These are phyloP conservation scores for Pangasianodon gigas DNA, from an alignment of 2,113 vertebrate genomes.

Conservation along the genomic window DNA sequence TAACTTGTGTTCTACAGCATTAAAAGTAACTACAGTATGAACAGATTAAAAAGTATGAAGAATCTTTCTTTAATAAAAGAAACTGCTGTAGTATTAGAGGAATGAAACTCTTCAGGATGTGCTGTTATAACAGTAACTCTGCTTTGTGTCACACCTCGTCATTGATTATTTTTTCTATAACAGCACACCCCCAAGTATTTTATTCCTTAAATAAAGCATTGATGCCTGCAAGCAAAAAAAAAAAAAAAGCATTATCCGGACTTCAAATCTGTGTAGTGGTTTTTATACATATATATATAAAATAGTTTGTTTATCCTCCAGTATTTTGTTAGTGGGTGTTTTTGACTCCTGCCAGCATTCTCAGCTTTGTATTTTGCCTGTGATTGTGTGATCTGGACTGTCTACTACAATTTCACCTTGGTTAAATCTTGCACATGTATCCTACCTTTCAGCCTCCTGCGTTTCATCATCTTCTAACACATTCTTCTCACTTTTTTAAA, in stretches of 20 bases:
- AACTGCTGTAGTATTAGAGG: not conserved
- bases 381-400: slow-evolving; percentile 19
- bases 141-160: not conserved
- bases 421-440: slow-evolving; percentile 18
- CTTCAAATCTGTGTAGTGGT: not conserved
- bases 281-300: not conserved
- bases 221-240: not conserved
- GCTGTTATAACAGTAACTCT: not conserved
- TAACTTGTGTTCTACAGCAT: not conserved
- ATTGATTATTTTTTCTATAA: not conserved
- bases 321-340: slow-evolving; percentile 18
- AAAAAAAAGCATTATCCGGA: not conserved
- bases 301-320: slow-evolving; percentile 1
- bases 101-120: not conserved
- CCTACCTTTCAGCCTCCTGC: slow-evolving; percentile 1
- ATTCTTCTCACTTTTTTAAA: not conserved
- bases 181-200: not conserved
- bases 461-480: not conserved
- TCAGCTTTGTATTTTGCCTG: slow-evolving; percentile 19
- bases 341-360: slow-evolving; percentile 15
- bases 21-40: not conserved
- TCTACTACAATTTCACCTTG: slow-evolving; percentile 13
- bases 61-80: not conserved
- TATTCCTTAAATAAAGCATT: not conserved
- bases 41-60: not conserved